These are phyloP conservation scores for Phrynocephalus vlangalii DNA, from an alignment of 2,797 vertebrate genomes.

Conservation along the genomic window DNA sequence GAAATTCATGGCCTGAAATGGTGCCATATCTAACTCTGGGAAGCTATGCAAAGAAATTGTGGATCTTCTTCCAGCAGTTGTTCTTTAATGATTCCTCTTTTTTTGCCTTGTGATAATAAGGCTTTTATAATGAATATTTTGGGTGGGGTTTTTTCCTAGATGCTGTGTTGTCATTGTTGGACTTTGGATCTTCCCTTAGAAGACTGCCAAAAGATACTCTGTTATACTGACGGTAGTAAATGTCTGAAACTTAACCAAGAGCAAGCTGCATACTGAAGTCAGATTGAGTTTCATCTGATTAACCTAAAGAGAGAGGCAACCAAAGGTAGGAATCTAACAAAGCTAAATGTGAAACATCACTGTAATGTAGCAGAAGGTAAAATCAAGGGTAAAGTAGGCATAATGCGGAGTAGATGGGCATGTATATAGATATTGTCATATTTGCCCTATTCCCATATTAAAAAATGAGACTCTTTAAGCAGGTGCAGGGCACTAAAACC, in stretches of 20 bases:
- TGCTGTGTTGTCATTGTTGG: slow-evolving; percentile 18
- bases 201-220: slow-evolving; percentile 23
- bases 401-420: neutral
- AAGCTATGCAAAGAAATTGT: slow-evolving; percentile 14
- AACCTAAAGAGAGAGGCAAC: slow-evolving; percentile 2
- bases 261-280: slow-evolving; percentile 7
- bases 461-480: neutral
- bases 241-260: slow-evolving; percentile 10
- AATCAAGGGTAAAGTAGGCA: neutral
- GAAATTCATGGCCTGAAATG: slow-evolving; percentile 1
- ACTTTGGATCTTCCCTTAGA: slow-evolving; percentile 11
- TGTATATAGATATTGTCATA: neutral
- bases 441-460: neutral
- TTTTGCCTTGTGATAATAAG: slow-evolving; percentile 8
- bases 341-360: neutral
- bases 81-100: slow-evolving; percentile 22
- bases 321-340: slow-evolving; percentile 16
- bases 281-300: neutral
- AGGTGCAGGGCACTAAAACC: neutral
- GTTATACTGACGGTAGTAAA: slow-evolving; percentile 31
- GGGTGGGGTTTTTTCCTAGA: neutral
- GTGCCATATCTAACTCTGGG: slow-evolving; percentile 31
- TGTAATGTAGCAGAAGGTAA: neutral
- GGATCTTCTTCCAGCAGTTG: slow-evolving; percentile 9
- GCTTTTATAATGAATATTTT: slow-evolving; percentile 22